Base-by-base conservation (phyloP, 2,888 invertebrate genomes). In the Drosophila infuscata region DNA sequence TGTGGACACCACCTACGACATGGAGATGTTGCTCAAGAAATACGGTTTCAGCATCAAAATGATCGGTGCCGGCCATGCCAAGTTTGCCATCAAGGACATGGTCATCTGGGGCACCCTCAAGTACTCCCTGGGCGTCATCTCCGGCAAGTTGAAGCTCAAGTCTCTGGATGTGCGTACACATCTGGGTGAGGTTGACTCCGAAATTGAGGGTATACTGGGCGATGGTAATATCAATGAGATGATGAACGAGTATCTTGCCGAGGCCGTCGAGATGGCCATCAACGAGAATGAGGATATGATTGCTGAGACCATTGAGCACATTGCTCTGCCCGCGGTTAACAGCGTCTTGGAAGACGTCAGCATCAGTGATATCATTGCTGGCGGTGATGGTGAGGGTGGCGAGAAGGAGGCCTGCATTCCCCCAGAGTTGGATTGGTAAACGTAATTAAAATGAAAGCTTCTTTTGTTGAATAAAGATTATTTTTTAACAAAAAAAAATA, bases 121-220 rank as follows among this genome's bases (percentile, higher is more conserved):
- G 63, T 92, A 92, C 76, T 85, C 88, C 3, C 64, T 92, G 63
- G 85, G 90, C 41, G 36, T 92, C 29, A 1, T 85, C 5, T 73
- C 81, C 15, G 76, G 82, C 36, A 91, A 91, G 35, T 36, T 92
- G 62, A 90, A 84, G 70, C 54, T 92, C 25, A 92, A 91, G 75
- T 66, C 84, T 41, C 68, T 92, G 69, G 84, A 89, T 25, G 76
- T 91, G 49, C 90, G 90, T 63, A 82, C 88, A 6, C 85, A 81
- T 29, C 58, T 92, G 69, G 92, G 91, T 25, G 89, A 89, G 56
- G 90, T 90, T 29, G 88, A 89, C 0, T 92, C 92, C 8, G 76
- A 92, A 1, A 92, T 92, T 65, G 82, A 87, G 35, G 92, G 92
- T 53, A 61, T 92, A 15, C 69, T 92, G 46, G 92, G 92, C 43